Conservation (phyloP, 2,113 vertebrate species). For the Sylvia atricapilla region DNA sequence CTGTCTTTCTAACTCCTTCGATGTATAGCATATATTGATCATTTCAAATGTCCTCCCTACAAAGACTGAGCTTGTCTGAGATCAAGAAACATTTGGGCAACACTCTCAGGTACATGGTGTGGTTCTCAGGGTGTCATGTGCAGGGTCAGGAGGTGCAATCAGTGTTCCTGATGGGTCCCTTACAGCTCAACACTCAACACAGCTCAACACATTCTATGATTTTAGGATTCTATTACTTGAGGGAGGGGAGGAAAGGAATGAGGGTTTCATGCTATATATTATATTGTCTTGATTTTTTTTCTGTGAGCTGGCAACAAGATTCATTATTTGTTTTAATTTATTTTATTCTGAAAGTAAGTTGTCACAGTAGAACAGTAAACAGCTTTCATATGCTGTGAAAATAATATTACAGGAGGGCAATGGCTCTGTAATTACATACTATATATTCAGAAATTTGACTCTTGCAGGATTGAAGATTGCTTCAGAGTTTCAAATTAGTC, state of each 20-base stretch:
- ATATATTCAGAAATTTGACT: constrained; percentile 42
- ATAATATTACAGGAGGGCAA: background rate
- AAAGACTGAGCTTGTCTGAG: background rate
- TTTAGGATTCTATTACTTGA: background rate
- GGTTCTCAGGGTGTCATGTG: background rate
- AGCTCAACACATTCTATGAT: background rate
- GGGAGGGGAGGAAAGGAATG: background rate
- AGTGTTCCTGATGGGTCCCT: background rate
- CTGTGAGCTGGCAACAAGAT: background rate
- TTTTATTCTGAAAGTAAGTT: constrained; percentile 50
- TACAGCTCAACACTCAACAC: background rate
- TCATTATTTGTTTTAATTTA: constrained; percentile 8
- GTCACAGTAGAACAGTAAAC: constrained; percentile 36
- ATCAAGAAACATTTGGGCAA: background rate
- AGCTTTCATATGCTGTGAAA: constrained; percentile 41
- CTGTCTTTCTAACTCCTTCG: background rate
- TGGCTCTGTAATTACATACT: constrained; percentile 52
- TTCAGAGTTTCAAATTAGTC: constrained; percentile 65
- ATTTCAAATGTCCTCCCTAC: background rate
- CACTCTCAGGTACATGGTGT: background rate
- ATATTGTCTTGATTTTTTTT: background rate
- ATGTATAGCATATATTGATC: background rate
- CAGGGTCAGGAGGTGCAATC: background rate
- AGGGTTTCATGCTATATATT: background rate
- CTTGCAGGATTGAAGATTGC: constrained; percentile 45